These are phyloP conservation scores for Leptinotarsa defecta DNA, from an alignment of 1,140 invertebrate species.

Conservation along the genomic window DNA sequence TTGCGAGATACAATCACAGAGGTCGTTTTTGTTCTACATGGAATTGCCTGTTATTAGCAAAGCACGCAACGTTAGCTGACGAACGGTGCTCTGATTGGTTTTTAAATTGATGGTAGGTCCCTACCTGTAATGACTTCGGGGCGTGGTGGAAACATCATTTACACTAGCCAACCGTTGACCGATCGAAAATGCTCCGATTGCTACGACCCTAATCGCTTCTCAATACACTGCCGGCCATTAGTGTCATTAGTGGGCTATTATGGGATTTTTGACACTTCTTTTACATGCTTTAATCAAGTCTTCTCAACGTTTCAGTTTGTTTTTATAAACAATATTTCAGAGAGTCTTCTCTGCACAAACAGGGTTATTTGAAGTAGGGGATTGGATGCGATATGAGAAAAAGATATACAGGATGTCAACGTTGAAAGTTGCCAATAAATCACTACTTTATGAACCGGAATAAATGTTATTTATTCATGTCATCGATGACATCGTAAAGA, in stretches of 20 bases:
- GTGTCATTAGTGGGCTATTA: slow-evolving; percentile 43
- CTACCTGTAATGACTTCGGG: slow-evolving; percentile 52
- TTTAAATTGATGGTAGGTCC: slow-evolving; percentile 54
- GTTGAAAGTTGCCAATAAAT: no score
- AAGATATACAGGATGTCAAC: no score
- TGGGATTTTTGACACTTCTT: slow-evolving; percentile 42
- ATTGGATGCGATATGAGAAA: no score
- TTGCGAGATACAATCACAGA: slow-evolving; percentile 41
- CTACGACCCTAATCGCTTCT: slow-evolving; percentile 53
- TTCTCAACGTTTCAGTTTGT: no score
- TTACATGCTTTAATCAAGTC: slow-evolving; percentile 28
- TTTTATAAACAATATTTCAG: no score
- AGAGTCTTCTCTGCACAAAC: no score
- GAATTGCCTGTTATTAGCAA: slow-evolving; percentile 51
- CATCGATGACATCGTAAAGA: no score
- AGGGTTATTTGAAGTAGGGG: no score
- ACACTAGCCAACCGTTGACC: slow-evolving; percentile 53
- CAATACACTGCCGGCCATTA: slow-evolving; percentile 52
- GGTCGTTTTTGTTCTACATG: slow-evolving; percentile 48
- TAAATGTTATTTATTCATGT: no score
- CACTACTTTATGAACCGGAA: no score
- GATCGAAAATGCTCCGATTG: slow-evolving; percentile 34
- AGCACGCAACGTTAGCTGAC: slow-evolving; percentile 44
- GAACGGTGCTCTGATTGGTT: slow-evolving; percentile 47
- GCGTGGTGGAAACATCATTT: slow-evolving; percentile 54